These are phyloP conservation scores for Melanophora roralis DNA, from an alignment of 2,888 invertebrate genomes.

Conservation along the genomic window DNA sequence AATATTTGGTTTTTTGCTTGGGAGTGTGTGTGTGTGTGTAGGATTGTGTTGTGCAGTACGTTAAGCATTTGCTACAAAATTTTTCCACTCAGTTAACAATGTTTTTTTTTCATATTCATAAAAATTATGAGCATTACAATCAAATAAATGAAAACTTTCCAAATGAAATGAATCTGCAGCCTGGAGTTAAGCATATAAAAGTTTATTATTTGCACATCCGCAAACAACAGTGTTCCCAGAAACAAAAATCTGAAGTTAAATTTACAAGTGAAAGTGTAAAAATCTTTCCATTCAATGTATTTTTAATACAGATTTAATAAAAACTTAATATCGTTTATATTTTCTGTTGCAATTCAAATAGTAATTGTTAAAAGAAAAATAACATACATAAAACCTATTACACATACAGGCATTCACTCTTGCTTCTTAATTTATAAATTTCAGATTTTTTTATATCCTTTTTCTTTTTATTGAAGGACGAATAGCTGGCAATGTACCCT, in stretches of 20 bases:
- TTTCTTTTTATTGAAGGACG: too few species aligned
- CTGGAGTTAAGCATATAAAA: neutral
- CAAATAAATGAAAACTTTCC: neutral
- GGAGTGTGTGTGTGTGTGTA: neutral
- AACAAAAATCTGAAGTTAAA: neutral
- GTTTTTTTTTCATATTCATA: neutral
- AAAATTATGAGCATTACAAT: neutral
- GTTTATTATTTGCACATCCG: neutral
- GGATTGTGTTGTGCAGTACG: neutral
- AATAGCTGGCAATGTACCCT: too few species aligned
- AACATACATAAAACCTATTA: too few species aligned
- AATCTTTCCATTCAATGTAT: too few species aligned
- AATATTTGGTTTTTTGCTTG: neutral
- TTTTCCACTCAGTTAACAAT: neutral
- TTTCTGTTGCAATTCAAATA: too few species aligned
- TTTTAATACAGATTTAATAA: too few species aligned
- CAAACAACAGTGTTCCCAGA: neutral
- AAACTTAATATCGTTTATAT: too few species aligned
- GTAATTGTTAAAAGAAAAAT: too few species aligned
- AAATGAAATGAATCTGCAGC: neutral
- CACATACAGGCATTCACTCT: too few species aligned
- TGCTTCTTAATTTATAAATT: too few species aligned
- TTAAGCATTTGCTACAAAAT: neutral
- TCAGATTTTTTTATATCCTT: too few species aligned
- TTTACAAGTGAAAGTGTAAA: neutral